phyloP scores from a whole-genome alignment of 1,140 invertebrate genomes.

The Glossosoma conforme region DNA sequence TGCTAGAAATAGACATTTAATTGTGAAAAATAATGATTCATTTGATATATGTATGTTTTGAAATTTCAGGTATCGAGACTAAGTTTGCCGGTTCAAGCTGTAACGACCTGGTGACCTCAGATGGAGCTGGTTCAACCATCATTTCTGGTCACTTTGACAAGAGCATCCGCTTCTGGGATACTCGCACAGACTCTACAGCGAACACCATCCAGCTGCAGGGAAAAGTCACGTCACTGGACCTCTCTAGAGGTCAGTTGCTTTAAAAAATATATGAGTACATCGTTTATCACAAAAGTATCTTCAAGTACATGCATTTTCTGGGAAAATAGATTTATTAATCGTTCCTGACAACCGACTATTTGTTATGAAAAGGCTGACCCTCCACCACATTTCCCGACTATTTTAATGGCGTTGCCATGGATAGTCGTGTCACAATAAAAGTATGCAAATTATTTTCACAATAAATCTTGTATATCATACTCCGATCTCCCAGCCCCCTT shows the following conservation, averaged over 20 bases:
- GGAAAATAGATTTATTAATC: neutral
- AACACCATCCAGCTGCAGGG: slow-evolving; percentile 86
- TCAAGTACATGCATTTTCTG: neutral
- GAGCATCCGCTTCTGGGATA: slow-evolving; percentile 94
- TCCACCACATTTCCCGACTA: neutral
- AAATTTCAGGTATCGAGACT: slow-evolving; percentile 89
- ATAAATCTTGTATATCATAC: too few species aligned
- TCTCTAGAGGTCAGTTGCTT: slow-evolving; percentile 73
- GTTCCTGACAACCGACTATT: neutral
- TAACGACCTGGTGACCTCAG: slow-evolving; percentile 89
- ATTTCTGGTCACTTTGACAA: slow-evolving; percentile 98
- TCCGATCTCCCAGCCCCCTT: too few species aligned
- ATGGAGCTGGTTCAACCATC: slow-evolving; percentile 83
- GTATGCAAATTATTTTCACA: too few species aligned
- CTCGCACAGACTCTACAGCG: slow-evolving; percentile 69
- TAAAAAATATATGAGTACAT: neutral
- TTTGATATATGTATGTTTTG: too few species aligned
- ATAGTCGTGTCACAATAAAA: too few species aligned
- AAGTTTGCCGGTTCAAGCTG: slow-evolving; percentile 96
- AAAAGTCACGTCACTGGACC: slow-evolving; percentile 91
- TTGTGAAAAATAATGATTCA: too few species aligned
- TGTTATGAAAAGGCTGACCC: neutral
- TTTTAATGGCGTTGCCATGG: neutral
- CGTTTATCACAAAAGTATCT: too few species aligned
- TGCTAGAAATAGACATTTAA: too few species aligned